A percentile compares a stretch with the other conserved stretches of the same genome.
Evolutionary conservation across 2,888 invertebrate genomes (phyloP).

Genomic region (Oscheius sp.): DNA sequence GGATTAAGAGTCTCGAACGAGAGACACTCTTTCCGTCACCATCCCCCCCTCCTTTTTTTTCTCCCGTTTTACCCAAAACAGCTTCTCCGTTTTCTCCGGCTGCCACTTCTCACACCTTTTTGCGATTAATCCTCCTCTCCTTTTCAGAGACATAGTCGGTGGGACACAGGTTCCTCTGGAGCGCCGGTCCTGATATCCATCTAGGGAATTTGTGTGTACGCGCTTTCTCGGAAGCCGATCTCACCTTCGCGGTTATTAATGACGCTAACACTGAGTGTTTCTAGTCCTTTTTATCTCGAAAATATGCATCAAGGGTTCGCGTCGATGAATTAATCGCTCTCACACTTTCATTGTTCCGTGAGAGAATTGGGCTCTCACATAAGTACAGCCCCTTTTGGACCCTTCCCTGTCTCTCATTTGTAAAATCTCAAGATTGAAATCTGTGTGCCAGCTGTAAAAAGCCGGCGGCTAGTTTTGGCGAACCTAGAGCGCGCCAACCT

Average conservation of each 20-base stretch:
- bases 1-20: background rate
- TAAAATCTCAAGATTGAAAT: background rate
- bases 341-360: background rate
- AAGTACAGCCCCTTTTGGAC: no score
- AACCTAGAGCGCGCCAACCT: constrained; percentile 3
- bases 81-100: background rate
- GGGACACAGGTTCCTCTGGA: constrained; percentile 6
- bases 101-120: background rate
- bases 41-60: background rate
- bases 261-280: constrained; percentile 18
- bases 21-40: background rate
- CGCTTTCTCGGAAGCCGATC: constrained; percentile 9
- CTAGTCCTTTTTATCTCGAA: background rate
- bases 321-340: background rate
- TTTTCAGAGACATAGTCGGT: background rate
- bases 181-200: constrained; percentile 16
- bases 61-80: background rate
- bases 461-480: background rate
- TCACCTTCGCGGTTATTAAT: constrained; percentile 31
- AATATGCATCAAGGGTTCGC: constrained; percentile 5
- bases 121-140: constrained; percentile 3
- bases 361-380: no score
- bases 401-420: no score
- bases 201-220: constrained; percentile 1
- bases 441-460: constrained; percentile 11